Evolutionary conservation across 2,797 vertebrate genomes (phyloP).

Genomic region (Hypotaenidia philippensis): DNA sequence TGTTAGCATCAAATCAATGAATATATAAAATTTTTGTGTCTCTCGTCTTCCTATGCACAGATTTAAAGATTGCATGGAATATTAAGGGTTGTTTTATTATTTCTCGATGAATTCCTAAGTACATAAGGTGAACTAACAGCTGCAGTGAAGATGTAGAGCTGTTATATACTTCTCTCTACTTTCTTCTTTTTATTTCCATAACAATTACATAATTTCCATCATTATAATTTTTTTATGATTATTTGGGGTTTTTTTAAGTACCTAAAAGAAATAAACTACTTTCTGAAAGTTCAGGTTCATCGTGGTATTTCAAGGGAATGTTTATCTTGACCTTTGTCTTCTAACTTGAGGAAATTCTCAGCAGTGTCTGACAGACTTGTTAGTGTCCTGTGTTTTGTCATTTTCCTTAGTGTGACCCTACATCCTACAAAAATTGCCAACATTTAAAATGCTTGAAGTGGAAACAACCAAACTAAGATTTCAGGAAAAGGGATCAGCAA

Average conservation of each 20-base stretch:
- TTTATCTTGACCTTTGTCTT: neutral
- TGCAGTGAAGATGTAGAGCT: neutral
- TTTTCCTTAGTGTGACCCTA: neutral
- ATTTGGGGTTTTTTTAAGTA: neutral
- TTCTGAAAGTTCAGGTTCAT: neutral
- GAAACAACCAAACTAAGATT: neutral
- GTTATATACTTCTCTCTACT: neutral
- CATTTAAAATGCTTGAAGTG: neutral
- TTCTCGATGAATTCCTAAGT: neutral
- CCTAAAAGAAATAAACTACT: neutral
- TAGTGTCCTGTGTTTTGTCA: neutral
- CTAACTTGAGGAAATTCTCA: neutral
- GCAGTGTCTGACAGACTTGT: neutral
- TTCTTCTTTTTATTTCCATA: neutral
- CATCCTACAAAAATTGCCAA: neutral
- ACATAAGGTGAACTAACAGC: neutral
- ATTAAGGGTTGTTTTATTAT: neutral
- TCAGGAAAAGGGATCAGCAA: neutral
- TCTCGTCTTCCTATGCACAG: neutral
- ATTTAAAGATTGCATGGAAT: neutral
- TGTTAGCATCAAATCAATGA: neutral
- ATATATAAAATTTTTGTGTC: neutral
- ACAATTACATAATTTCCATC: neutral
- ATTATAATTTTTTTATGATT: neutral
- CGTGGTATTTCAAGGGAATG: neutral